Evolutionary conservation across 2,113 vertebrate genomes (phyloP), one percentile per base, ranked within the genome.

Genomic region (Dissostichus mawsoni): DNA sequence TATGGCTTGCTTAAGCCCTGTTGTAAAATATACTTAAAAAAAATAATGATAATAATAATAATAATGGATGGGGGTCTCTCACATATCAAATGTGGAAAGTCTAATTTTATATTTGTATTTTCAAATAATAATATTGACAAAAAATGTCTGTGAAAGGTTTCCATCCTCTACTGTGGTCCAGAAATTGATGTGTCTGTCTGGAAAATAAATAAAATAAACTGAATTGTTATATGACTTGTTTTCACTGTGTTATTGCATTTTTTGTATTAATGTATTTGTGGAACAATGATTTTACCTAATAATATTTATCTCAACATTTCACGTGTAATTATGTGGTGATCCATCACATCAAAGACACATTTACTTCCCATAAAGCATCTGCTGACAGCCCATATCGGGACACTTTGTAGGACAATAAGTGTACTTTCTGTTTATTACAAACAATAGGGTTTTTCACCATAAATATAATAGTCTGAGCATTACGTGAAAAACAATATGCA

Each of bases 101-200:
- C 97, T 97, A 98, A 97, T 98, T 98, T 98, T 98, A 99, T 99
- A 99, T 99, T 98, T 98, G 97, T 99, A 98, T 98, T 98, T 98
- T 98, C 97, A 98, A 98, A 97, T 97, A 97, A 97, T 98, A 97
- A 97, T 96, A 92, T 91, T 92, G 90, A 93, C 90, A 88, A 93
- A 93, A 97, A 97, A 96, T 96, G 97, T 98, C 98, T 98, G 97
- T 98, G 97, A 99, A 99, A 99, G 97, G 97, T 98, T 98, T 99
- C 97, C 97, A 99, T 99, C 97, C 97, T 98, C 97, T 98, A 96
- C 97, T 98, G 97, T 99, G 97, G 97, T 99, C 97, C 97, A 98
- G 97, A 98, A 98, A 97, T 98, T 97, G 97, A 97, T 97, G 97
- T 98, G 97, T 99, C 96, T 98, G 97, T 98, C 97, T 97, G 96